Base-by-base conservation (phyloP, 2,113 vertebrate genomes). In the Macrotis lagotis region DNA sequence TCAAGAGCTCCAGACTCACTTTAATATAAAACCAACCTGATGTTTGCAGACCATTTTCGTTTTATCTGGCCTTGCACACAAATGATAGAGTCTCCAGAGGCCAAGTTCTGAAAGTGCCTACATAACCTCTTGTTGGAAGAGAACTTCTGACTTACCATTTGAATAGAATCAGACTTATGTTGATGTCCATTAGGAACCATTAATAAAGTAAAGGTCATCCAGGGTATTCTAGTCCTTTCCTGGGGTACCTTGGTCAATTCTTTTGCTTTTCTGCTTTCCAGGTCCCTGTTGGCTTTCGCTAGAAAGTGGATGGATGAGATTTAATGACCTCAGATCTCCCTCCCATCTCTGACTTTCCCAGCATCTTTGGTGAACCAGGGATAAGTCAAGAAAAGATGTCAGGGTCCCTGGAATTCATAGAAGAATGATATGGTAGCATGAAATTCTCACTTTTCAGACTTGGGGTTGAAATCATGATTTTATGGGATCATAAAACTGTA, bases 61-160 rank as follows among this genome's bases (percentile, higher is more conserved):
- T 93, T 89, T 91, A 96, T 97, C 97, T 97, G 95, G 94, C 96
- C 66, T 94, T 95, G 6, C n/a, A 83, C 66, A 83, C n/a, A 44
- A 22, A 83, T 24, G 66, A 44, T 44, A 37, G 1, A n/a, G 66
- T n/a, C 66, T 22, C 7, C 5, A 83, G 66, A 44, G 19, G 66
- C 66, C 66, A 44, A 44, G 19, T 83, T 44, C 2, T 2, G 66
- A 83, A 83, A 83, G 66, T n/a, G n/a, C 37, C n/a, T 83, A 37
- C n/a, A 6, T 28, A 16, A 0, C 55, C 55, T 2, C 8, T 66
- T 28, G 59, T 37, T 66, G 12, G 59, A 66, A n/a, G n/a, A 44
- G n/a, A 83, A 44, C n/a, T 83, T 83, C n/a, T 22, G 66, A n/a
- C 44, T 83, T 44, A 44, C n/a, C 66, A 44, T 44, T 83, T 44